Percentiles rank a stretch among this genome's conserved stretches.
These are phyloP conservation scores for Yponomeuta sedellus DNA, from an alignment of 2,888 invertebrate species.

Conservation along the genomic window DNA sequence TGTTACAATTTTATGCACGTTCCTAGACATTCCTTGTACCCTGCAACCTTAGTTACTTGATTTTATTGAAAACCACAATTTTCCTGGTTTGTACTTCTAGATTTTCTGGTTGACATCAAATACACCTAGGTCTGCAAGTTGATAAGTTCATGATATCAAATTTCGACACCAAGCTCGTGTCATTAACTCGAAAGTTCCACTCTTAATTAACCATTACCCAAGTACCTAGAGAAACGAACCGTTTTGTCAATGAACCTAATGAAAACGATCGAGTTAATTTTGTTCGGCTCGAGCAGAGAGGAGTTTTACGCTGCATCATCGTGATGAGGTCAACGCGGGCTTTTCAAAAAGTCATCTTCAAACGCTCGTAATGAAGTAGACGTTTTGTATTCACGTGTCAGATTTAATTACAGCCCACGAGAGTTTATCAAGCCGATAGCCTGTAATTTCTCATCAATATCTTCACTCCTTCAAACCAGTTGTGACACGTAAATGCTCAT, in stretches of 20 bases:
- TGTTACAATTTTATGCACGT: slow-evolving; percentile 37
- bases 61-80: neutral
- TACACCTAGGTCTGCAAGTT: too few relatives aligned
- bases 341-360: slow-evolving; percentile 33
- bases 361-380: slow-evolving; percentile 40
- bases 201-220: neutral
- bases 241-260: slow-evolving; percentile 33
- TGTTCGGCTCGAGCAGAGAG: slow-evolving; percentile 22
- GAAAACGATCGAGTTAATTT: slow-evolving; percentile 41
- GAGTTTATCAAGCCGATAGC: slow-evolving; percentile 25
- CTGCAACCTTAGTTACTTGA: neutral
- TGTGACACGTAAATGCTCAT: slow-evolving; percentile 3
- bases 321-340: slow-evolving; percentile 33
- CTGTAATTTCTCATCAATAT: slow-evolving; percentile 6
- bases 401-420: slow-evolving; percentile 49
- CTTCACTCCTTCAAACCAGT: neutral
- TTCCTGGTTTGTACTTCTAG: too few relatives aligned
- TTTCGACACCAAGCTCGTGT: neutral
- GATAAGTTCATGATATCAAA: neutral
- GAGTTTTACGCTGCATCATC: slow-evolving; percentile 29
- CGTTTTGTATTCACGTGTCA: slow-evolving; percentile 49
- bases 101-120: too few relatives aligned
- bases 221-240: slow-evolving; percentile 20
- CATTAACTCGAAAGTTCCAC: neutral
- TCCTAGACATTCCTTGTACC: slow-evolving; percentile 6